Base-by-base conservation (phyloP, 53 echinoderm and acorn worm species). In the Hippasteria phrygiana region DNA sequence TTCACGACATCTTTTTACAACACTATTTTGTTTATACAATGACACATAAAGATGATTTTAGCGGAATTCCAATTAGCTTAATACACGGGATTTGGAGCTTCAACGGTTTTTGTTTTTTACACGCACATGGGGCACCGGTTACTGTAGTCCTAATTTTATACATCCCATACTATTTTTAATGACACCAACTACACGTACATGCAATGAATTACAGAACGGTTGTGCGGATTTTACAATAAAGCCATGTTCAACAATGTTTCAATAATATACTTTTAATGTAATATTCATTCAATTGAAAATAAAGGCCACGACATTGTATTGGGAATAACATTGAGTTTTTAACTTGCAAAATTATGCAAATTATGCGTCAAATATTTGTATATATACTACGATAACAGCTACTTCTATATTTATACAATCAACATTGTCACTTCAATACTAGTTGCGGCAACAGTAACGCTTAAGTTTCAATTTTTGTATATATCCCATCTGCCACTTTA, bases 241-340 rank as follows among this genome's bases (percentile, higher is more conserved):
- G 66, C 64, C 41, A 29, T 22, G 34, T 77, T 54, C 36, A 37
- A 77, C 55, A 54, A 77, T 17, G 24, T 34, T 77, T 11, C 27
- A 54, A 54, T 54, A 80, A 14, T 47, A 33, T 83, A 27, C 48
- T 35, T 65, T 41, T 27, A 81, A 16, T 17, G 65, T 67, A 62
- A 14, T 63, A 63, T 81, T 43, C 41, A 33, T 83, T 46, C 11
- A 20, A 46, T 66, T 83, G 48, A 83, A 83, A 83, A 83, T 83
- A 83, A 83, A 83, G 83, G 83, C 83, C 83, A 83, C 83, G 32
- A 83, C 69, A 83, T 80, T 62, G 37, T 83, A 83, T 66, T 69
- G 69, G 83, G 83, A 83, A 26, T 48, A 33, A 83, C 36, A 46
- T 63, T 4, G 41, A 42, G 29, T 81, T 63, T 64, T 65, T 39